Base-by-base conservation (phyloP, 2,888 invertebrate genomes). In the Brachyopa scutellaris region DNA sequence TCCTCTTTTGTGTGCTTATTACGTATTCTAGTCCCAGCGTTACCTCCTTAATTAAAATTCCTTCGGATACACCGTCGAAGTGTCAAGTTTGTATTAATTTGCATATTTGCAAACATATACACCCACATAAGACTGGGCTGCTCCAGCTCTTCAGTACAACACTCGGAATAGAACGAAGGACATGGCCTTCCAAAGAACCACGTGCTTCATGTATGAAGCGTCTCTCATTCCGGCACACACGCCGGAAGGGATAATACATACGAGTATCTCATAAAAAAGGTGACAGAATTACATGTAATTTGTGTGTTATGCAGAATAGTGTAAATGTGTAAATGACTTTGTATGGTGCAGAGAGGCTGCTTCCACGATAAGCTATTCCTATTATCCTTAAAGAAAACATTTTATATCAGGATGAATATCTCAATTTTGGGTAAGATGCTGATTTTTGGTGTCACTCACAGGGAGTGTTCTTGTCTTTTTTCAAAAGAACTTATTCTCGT, bases 71-170 rank as follows among this genome's bases (percentile, higher is more conserved):
- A 70, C 38, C 47, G 70, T 59, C 31, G 49, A 70, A 70, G 70
- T 70, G 70, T 70, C 70, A 59, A 59, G 70, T 70, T 59, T 70
- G 59, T 70, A 70, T 70, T 59, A 59, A 70, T 70, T 70, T 70
- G 59, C 59, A 59, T 70, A 70, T 70, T 70, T 70, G 36, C 38
- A 6, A 59, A 59, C 47, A 55, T 11, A 59, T 38, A 26, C 29
- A 45, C 42, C 42, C 51, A 51, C 17, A 19, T 7, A 23, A 57
- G 36, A 26, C 23, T 26, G 8, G 17, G 7, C 2, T 6, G 17
- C 59, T 31, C 29, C 11, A 38, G 38, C 29, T 17, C 13, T 13
- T 29, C 26, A 19, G 13, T 23, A 19, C 2, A 33, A 19, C 21
- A 17, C 15, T 49, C 11, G 9, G 26, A 11, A 40, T 29, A 53